Percentiles rank a stretch among this genome's conserved stretches.
Conservation (phyloP, 2,113 vertebrate genomes). For the Thunnus maccoyii region DNA sequence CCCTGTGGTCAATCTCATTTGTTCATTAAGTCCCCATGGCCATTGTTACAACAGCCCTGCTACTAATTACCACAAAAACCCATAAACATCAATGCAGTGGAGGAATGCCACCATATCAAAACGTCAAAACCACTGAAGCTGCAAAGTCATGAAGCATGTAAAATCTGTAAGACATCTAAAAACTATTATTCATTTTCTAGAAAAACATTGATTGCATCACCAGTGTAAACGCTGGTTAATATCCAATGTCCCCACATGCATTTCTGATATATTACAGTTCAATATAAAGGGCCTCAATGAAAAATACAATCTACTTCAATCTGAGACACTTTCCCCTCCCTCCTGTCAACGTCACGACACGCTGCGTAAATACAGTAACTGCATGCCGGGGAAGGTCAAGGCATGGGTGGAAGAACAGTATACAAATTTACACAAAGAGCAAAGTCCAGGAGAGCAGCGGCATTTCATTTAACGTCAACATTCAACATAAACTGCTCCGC, state of each 20-base stretch:
- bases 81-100: constrained; percentile 30
- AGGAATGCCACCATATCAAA: constrained; percentile 46
- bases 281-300: not conserved
- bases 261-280: not conserved
- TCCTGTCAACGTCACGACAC: constrained; percentile 28
- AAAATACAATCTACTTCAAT: not conserved
- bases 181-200: not conserved
- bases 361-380: constrained; percentile 49
- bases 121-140: constrained; percentile 34
- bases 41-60: constrained; percentile 55
- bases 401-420: constrained; percentile 30
- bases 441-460: constrained; percentile 52
- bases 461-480: not conserved
- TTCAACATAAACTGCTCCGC: constrained; percentile 11
- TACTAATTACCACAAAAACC: constrained; percentile 64
- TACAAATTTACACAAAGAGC: constrained; percentile 61
- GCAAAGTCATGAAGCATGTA: constrained; percentile 25
- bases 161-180: constrained; percentile 8
- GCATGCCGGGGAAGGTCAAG: constrained; percentile 21
- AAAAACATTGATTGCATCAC: not conserved
- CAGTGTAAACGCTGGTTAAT: not conserved
- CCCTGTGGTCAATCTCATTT: constrained; percentile 56
- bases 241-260: not conserved
- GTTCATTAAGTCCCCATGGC: constrained; percentile 49
- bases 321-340: not conserved